phyloP scores from a whole-genome alignment of 2,888 invertebrate genomes.

The Caenorhabditis parvicauda region DNA sequence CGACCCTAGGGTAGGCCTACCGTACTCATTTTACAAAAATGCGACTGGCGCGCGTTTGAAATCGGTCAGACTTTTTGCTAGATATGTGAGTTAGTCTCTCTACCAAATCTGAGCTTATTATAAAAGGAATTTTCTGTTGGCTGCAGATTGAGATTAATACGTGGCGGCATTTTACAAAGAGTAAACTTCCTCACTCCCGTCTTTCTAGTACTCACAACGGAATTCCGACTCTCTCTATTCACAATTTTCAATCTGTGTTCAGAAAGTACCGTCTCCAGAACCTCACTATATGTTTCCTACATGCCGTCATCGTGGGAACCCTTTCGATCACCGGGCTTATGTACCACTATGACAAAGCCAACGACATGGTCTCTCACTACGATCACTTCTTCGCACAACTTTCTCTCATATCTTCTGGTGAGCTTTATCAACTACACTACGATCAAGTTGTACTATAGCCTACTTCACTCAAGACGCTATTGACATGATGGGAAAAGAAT shows the following conservation, averaged over 20 bases:
- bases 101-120: neutral
- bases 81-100: too few species aligned
- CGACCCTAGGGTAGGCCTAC: too few species aligned
- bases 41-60: too few species aligned
- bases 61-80: too few species aligned
- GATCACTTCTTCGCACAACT: conserved; percentile 35
- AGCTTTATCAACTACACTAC: neutral
- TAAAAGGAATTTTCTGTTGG: too few species aligned
- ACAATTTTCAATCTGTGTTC: conserved; percentile 7
- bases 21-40: too few species aligned
- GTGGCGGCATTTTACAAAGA: too few species aligned
- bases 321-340: conserved; percentile 30
- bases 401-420: conserved; percentile 46
- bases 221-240: too few species aligned
- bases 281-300: conserved; percentile 48
- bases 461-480: conserved; percentile 55
- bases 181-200: too few species aligned
- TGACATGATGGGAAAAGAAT: conserved; percentile 52
- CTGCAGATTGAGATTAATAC: too few species aligned
- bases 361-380: conserved; percentile 45
- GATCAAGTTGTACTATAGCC: conserved; percentile 21
- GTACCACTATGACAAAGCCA: conserved; percentile 38
- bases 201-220: too few species aligned
- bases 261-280: conserved; percentile 57
- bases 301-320: conserved; percentile 48